A percentile compares a stretch with the other conserved stretches of the same genome.
Evolutionary conservation across 1,140 invertebrate species (phyloP).

Genomic region (Probaryconus sp.): DNA sequence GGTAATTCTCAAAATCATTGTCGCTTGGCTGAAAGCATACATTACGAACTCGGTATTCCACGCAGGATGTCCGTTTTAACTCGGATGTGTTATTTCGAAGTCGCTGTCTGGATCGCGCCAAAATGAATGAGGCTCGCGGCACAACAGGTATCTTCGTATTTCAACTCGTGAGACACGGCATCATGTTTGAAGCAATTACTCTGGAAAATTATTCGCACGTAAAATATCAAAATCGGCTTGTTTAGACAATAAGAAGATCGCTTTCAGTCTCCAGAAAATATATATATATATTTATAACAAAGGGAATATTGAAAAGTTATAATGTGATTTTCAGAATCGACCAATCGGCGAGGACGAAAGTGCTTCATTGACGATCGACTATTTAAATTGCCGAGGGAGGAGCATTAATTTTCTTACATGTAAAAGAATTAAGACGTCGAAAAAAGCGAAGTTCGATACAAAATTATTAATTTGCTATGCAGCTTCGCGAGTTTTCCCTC

Average conservation of each 20-base stretch:
- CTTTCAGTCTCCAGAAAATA: too few relatives aligned
- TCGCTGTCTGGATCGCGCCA: not conserved
- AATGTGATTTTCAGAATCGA: slow-evolving; percentile 8
- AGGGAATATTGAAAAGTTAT: slow-evolving; percentile 14
- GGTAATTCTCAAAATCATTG: slow-evolving; percentile 22
- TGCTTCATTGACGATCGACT: too few relatives aligned
- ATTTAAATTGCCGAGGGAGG: slow-evolving; percentile 17
- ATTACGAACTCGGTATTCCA: slow-evolving; percentile 20
- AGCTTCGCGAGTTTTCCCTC: slow-evolving; percentile 11
- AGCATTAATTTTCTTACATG: too few relatives aligned
- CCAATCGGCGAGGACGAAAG: not conserved
- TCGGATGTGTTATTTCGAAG: slow-evolving; percentile 12
- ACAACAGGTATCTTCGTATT: slow-evolving; percentile 29
- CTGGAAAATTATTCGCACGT: slow-evolving; percentile 15
- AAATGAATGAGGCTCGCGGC: not conserved
- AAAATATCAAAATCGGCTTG: slow-evolving; percentile 21
- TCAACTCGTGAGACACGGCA: slow-evolving; percentile 9
- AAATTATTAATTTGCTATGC: too few relatives aligned
- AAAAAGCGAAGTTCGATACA: too few relatives aligned
- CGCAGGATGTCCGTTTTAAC: slow-evolving; percentile 27
- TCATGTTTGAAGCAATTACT: slow-evolving; percentile 22
- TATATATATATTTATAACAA: too few relatives aligned
- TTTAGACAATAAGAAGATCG: slow-evolving; percentile 29
- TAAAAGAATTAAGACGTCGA: too few relatives aligned
- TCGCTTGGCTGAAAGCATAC: slow-evolving; percentile 19